Conservation (phyloP, 1,140 invertebrate species). For the Drosophila paulistorum region DNA sequence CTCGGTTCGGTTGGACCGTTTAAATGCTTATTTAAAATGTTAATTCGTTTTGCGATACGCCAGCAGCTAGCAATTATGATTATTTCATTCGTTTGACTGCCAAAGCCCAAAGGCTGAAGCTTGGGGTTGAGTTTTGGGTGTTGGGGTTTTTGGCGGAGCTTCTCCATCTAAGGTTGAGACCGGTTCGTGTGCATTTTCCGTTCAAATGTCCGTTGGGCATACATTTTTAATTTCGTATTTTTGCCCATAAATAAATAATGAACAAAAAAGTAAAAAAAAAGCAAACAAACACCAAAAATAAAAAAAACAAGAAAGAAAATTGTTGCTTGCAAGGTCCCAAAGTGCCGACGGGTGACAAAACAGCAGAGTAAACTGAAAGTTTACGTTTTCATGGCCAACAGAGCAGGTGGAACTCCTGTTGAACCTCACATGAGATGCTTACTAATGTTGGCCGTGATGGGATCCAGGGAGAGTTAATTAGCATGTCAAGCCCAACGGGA, state of each 20-base stretch:
- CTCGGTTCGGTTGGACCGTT: conserved; percentile 8
- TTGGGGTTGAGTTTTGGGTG: conserved; percentile 5
- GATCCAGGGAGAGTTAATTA: conserved; percentile 55
- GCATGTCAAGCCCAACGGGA: conserved; percentile 57
- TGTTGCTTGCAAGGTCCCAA: conserved; percentile 10
- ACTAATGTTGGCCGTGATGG: neutral
- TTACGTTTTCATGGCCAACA: neutral
- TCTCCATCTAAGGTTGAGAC: neutral
- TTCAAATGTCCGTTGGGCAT: conserved; percentile 57
- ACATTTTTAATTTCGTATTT: conserved; percentile 75
- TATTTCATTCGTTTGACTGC: conserved; percentile 49
- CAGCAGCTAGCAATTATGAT: conserved; percentile 60
- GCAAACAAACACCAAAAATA: neutral
- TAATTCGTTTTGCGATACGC: conserved; percentile 49
- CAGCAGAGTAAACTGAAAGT: conserved; percentile 4
- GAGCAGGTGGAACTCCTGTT: neutral
- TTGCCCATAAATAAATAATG: conserved; percentile 68
- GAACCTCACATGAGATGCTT: conserved; percentile 5
- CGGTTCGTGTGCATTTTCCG: conserved; percentile 33
- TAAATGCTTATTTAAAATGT: conserved; percentile 61
- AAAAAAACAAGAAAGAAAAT: neutral
- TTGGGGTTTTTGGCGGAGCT: neutral
- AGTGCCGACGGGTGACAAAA: conserved; percentile 20
- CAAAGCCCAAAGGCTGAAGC: conserved; percentile 10
- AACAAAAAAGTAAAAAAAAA: conserved; percentile 36